Conservation (phyloP, 1,140 invertebrate species). For the Agraylea sexmaculata region DNA sequence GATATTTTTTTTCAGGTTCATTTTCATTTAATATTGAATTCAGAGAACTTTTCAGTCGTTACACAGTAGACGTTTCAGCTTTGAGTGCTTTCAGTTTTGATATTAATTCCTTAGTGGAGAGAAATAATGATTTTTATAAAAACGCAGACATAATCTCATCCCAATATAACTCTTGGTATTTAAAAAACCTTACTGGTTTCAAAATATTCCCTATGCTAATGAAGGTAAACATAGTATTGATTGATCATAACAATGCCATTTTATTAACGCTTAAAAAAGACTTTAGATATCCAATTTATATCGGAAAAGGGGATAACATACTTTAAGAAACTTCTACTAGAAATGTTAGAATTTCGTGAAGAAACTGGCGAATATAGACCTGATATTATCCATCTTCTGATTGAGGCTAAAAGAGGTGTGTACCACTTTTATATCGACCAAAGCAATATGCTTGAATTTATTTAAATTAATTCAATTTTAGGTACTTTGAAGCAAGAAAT, state of each 20-base stretch:
- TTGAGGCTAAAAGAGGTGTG: conserved; percentile 24
- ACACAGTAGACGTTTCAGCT: conserved; percentile 42
- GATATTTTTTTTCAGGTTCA: neutral
- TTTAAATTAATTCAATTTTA: neutral
- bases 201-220: conserved; percentile 14
- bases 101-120: conserved; percentile 41
- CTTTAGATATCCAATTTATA: conserved; percentile 14
- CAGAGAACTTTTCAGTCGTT: conserved; percentile 40
- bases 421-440: too few species aligned
- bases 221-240: too few species aligned
- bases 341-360: conserved; percentile 25
- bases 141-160: conserved; percentile 29
- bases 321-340: conserved; percentile 24
- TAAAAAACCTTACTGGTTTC: conserved; percentile 13
- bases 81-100: conserved; percentile 39
- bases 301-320: conserved; percentile 18
- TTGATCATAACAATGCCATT: too few species aligned
- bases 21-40: conserved; percentile 30
- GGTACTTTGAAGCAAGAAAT: neutral
- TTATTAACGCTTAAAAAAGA: too few species aligned
- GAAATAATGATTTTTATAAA: conserved; percentile 38
- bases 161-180: conserved; percentile 1
- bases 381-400: conserved; percentile 31
- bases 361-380: conserved; percentile 24
- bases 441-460: conserved; percentile 21